phyloP scores from a whole-genome alignment of 2,113 vertebrate genomes.

The Ptilonorhynchus violaceus region DNA sequence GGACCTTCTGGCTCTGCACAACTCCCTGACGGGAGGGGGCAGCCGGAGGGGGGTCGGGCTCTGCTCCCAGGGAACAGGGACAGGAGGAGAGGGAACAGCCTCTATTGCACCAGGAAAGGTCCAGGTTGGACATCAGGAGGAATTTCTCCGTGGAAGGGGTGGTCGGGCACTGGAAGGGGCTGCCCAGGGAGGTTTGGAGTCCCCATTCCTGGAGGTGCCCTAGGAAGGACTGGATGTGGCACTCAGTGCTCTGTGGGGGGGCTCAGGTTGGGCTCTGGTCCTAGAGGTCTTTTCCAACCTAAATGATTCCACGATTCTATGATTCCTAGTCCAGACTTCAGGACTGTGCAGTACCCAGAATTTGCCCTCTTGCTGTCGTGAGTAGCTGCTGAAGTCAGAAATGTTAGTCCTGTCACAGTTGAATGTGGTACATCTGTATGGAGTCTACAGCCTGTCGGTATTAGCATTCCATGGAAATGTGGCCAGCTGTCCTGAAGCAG shows the following conservation, averaged over 20 bases:
- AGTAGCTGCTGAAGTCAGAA: not conserved
- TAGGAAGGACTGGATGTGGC: rapidly evolving
- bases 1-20: not conserved
- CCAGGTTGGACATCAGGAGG: rapidly evolving
- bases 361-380: not conserved
- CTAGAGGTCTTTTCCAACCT: not conserved
- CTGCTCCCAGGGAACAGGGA: not conserved
- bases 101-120: not conserved
- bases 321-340: not conserved
- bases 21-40: not conserved
- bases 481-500: not conserved
- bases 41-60: rapidly evolving
- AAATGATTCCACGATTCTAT: rapidly evolving
- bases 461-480: not conserved
- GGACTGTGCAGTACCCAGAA: not conserved
- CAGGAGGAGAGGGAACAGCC: not conserved
- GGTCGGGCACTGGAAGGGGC: rapidly evolving
- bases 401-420: rapidly evolving
- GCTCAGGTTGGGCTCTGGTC: not conserved
- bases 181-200: not conserved
- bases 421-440: not conserved
- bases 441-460: not conserved
- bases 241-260: not conserved
- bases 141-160: not conserved
- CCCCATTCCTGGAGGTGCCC: not conserved